These are phyloP conservation scores for Clarias pachynema DNA, from an alignment of 2,797 vertebrate genomes.

Conservation along the genomic window DNA sequence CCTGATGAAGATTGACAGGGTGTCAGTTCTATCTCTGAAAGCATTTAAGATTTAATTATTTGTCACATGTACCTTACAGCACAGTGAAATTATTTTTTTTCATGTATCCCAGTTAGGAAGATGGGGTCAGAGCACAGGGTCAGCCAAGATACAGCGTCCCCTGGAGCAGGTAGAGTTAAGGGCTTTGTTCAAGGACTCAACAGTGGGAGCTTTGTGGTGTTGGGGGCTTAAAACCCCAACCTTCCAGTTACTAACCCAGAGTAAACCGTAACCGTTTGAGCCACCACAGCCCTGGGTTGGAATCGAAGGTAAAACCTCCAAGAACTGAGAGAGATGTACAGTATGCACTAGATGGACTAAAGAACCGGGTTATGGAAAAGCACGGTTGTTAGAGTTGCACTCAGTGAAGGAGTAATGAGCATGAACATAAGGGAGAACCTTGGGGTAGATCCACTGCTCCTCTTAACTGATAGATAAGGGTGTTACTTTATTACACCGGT, in stretches of 20 bases:
- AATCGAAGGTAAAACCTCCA: not conserved
- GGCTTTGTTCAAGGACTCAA: too few species aligned
- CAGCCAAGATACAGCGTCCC: too few species aligned
- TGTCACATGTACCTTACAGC: too few species aligned
- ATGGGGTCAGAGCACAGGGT: too few species aligned
- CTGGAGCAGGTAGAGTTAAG: too few species aligned
- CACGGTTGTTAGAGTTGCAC: not conserved
- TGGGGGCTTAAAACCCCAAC: too few species aligned
- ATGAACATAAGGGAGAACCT: not conserved
- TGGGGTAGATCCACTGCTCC: not conserved
- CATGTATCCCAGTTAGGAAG: too few species aligned
- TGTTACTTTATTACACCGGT: not conserved
- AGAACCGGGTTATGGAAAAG: not conserved
- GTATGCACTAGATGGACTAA: not conserved
- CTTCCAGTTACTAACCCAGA: too few species aligned
- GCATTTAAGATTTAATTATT: not conserved
- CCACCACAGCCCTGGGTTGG: not conserved
- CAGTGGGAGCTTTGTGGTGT: too few species aligned
- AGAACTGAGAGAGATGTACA: not conserved
- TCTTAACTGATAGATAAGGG: not conserved
- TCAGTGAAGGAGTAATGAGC: not conserved
- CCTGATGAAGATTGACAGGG: not conserved
- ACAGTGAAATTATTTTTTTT: too few species aligned
- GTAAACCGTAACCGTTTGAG: too few species aligned
- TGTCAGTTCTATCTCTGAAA: not conserved